These are phyloP conservation scores for Ips typographus DNA, from an alignment of 1,140 invertebrate species.

Conservation along the genomic window DNA sequence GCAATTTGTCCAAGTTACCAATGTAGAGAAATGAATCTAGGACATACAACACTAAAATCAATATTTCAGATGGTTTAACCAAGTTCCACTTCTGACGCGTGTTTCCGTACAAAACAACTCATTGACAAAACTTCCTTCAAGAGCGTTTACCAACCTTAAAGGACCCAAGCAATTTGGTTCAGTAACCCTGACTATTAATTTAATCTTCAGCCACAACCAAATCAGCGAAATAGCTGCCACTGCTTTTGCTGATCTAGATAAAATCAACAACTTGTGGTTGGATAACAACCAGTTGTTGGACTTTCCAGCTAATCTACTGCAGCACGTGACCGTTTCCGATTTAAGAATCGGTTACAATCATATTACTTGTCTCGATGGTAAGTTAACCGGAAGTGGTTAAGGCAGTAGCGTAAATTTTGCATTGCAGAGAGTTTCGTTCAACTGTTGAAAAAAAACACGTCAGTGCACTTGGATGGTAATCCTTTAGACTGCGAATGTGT, in stretches of 20 bases:
- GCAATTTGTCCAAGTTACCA: no score
- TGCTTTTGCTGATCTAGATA: constrained; percentile 34
- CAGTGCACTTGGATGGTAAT: constrained; percentile 35
- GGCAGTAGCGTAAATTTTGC: no score
- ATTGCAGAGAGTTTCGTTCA: not conserved
- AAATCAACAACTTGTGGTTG: constrained; percentile 38
- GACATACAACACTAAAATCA: not conserved
- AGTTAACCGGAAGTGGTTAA: not conserved
- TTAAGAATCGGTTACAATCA: constrained; percentile 36
- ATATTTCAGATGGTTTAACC: constrained; percentile 36
- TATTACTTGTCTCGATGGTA: constrained; percentile 35
- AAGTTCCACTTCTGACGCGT: constrained; percentile 31
- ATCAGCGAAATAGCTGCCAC: constrained; percentile 34
- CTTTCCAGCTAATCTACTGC: constrained; percentile 27
- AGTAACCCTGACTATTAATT: constrained; percentile 23
- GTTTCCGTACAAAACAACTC: constrained; percentile 37
- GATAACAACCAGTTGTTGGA: constrained; percentile 33
- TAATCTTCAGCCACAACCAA: constrained; percentile 40
- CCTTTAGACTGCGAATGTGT: constrained; percentile 37
- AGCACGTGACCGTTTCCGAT: constrained; percentile 25
- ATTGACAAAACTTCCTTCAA: constrained; percentile 31
- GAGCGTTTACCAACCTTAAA: constrained; percentile 34
- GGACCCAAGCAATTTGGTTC: constrained; percentile 29
- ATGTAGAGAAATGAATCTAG: constrained; percentile 8
- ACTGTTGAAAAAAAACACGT: not conserved